Percentiles rank a stretch among this genome's conserved stretches.
These are phyloP conservation scores for Tachyglossus aculeatus DNA, from an alignment of 2,797 vertebrate species.

Conservation along the genomic window DNA sequence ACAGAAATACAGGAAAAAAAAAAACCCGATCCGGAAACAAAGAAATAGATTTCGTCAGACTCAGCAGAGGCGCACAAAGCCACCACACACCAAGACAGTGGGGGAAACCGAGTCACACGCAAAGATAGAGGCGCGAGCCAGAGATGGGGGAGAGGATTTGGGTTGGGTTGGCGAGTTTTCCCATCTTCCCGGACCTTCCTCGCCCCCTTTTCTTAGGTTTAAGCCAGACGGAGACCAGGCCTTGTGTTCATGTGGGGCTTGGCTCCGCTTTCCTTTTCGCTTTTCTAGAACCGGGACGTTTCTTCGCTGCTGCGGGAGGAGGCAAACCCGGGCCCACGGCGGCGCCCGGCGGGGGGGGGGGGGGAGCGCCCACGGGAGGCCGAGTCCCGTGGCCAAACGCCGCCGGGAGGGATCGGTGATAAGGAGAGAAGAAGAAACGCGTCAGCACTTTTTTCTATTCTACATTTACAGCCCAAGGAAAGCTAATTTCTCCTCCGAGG, in stretches of 20 bases:
- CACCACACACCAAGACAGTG: too few species aligned
- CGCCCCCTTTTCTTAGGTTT: too few species aligned
- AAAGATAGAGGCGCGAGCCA: too few species aligned
- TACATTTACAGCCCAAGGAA: slow-evolving; percentile 36
- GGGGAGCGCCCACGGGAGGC: background rate
- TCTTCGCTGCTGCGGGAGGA: background rate
- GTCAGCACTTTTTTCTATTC: slow-evolving; percentile 57
- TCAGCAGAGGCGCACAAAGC: too few species aligned
- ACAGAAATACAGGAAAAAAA: too few species aligned
- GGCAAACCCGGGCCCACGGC: background rate
- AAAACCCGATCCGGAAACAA: too few species aligned
- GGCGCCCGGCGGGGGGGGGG: background rate
- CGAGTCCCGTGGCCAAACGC: background rate
- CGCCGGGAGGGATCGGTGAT: background rate
- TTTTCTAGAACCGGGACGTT: background rate
- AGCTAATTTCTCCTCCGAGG: slow-evolving; percentile 59
- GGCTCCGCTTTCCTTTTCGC: background rate
- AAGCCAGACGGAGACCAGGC: too few species aligned
- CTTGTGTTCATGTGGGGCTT: background rate
- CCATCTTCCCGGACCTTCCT: too few species aligned
- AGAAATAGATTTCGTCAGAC: too few species aligned
- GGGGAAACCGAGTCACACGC: too few species aligned
- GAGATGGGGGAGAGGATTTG: too few species aligned
- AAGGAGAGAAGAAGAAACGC: slow-evolving; percentile 16
- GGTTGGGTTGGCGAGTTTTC: too few species aligned